Evolutionary conservation across 1,140 invertebrate genomes (phyloP).

Genomic region (Polyergus mexicanus): DNA sequence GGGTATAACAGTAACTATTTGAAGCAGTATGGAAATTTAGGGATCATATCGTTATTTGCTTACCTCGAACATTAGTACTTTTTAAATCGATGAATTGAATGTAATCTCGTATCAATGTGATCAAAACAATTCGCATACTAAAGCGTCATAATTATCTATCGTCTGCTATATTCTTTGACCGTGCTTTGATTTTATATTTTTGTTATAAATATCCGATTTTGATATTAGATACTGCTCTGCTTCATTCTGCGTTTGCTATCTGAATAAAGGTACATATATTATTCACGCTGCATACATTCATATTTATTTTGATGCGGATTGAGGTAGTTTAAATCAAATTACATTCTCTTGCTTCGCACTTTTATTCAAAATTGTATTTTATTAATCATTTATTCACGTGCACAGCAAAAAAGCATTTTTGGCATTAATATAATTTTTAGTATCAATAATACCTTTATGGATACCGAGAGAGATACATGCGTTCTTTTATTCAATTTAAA

Average conservation of each 20-base stretch:
- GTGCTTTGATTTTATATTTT: not conserved
- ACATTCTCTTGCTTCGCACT: not conserved
- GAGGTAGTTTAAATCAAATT: too few relatives aligned
- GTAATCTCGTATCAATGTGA: not conserved
- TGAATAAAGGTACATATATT: not conserved
- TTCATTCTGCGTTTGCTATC: not conserved
- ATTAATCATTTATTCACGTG: not conserved
- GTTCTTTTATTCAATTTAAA: not conserved
- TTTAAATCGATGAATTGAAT: slow-evolving; percentile 16
- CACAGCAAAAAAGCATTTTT: not conserved
- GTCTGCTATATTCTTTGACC: not conserved
- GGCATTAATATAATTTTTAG: slow-evolving; percentile 4
- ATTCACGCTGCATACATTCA: too few relatives aligned
- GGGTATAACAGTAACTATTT: slow-evolving; percentile 33
- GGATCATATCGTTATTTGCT: slow-evolving; percentile 17
- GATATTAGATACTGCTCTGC: not conserved
- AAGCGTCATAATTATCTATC: not conserved
- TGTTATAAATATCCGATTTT: not conserved
- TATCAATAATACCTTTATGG: too few relatives aligned
- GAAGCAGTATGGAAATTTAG: slow-evolving; percentile 20
- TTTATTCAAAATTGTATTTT: slow-evolving; percentile 8
- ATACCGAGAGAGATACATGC: not conserved
- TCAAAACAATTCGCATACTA: not conserved
- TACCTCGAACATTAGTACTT: slow-evolving; percentile 17
- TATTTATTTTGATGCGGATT: too few relatives aligned